A percentile compares a stretch with the other conserved stretches of the same genome.
These are phyloP conservation scores for Mesorhabditis belari DNA, from an alignment of 2,888 invertebrate species.

Conservation along the genomic window DNA sequence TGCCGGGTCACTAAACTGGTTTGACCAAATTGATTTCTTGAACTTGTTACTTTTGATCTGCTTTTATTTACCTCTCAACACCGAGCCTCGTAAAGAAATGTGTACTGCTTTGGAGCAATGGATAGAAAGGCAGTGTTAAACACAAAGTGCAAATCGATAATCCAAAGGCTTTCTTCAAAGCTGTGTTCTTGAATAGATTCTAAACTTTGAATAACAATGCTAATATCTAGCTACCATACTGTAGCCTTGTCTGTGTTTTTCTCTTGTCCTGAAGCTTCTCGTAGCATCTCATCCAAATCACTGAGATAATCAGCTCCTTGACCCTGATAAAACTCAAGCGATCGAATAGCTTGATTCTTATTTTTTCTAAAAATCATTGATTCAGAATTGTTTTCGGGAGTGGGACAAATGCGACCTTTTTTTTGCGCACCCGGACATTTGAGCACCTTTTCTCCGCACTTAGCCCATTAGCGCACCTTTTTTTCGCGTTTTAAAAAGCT, in stretches of 20 bases:
- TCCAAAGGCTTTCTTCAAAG: conserved; percentile 37
- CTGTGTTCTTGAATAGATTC: conserved; percentile 24
- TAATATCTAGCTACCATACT: neutral
- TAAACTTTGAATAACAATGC: neutral
- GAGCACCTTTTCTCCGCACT: too few relatives aligned
- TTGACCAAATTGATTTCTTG: too few relatives aligned
- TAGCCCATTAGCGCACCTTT: too few relatives aligned
- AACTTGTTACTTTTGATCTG: neutral
- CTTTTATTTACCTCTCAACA: conserved; percentile 18
- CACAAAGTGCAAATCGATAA: conserved; percentile 36
- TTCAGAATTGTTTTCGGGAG: neutral
- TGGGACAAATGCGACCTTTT: too few relatives aligned
- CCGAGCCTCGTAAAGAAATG: conserved; percentile 33
- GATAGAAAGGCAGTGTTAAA: conserved; percentile 46
- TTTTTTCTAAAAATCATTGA: conserved; percentile 14
- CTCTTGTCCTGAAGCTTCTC: neutral
- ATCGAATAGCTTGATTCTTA: conserved; percentile 21
- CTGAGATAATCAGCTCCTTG: conserved; percentile 12
- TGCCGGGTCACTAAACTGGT: too few relatives aligned
- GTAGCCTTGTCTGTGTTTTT: conserved; percentile 12
- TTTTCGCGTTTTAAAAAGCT: too few relatives aligned
- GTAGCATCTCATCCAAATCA: conserved; percentile 13
- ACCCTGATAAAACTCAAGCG: conserved; percentile 39
- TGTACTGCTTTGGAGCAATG: conserved; percentile 43
- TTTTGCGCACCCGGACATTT: too few relatives aligned